Evolutionary conservation across 1,140 invertebrate species (phyloP).

Genomic region (Diachasmimorpha longicaudata): DNA sequence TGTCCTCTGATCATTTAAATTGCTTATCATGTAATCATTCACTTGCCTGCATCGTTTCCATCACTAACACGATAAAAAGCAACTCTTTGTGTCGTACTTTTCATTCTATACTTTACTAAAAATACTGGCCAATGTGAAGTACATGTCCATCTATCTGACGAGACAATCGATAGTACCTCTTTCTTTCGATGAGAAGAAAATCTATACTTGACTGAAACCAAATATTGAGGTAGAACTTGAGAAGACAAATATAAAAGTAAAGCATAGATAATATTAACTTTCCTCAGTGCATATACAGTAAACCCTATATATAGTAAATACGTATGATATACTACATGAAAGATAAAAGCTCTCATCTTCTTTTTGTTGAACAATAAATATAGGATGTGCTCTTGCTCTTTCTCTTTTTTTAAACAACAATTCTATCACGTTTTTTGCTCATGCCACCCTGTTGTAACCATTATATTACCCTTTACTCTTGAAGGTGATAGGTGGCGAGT

Average conservation of each 20-base stretch:
- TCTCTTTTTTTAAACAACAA: slow-evolving; percentile 20
- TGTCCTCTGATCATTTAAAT: background rate
- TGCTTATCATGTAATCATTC: background rate
- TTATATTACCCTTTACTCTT: slow-evolving; percentile 79
- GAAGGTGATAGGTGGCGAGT: slow-evolving; percentile 99
- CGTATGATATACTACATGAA: background rate
- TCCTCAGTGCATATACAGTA: background rate
- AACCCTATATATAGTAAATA: background rate
- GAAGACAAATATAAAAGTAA: background rate
- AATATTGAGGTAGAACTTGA: background rate
- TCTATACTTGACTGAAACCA: background rate
- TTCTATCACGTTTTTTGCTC: slow-evolving; percentile 39
- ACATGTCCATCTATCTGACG: slow-evolving; percentile 4
- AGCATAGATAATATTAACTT: background rate
- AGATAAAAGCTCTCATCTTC: background rate
- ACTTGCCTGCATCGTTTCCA: background rate
- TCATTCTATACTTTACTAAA: background rate
- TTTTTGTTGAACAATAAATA: background rate
- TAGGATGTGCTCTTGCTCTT: slow-evolving; percentile 33
- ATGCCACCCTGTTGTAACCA: slow-evolving; percentile 61
- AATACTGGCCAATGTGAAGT: background rate
- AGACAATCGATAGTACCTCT: background rate
- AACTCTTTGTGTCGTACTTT: background rate
- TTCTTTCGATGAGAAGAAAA: background rate
- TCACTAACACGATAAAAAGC: background rate